Conservation (phyloP, 2,113 vertebrate species). For the Gallinago paraguaiae region DNA sequence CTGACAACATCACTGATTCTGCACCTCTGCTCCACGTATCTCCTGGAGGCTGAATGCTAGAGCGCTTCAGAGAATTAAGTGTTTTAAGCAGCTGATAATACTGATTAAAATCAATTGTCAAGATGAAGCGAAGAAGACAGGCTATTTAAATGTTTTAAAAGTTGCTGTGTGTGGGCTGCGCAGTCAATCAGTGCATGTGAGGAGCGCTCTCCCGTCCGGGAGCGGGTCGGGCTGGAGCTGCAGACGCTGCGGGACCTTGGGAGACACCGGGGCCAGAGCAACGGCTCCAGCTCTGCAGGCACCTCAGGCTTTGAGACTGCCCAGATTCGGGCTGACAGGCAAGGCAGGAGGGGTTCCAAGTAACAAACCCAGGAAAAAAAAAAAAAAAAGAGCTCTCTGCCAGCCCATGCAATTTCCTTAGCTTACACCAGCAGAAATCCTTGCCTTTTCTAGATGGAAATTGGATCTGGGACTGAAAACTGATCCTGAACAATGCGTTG, state of each 20-base stretch:
- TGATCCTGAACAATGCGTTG: neutral
- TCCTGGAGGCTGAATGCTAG: neutral
- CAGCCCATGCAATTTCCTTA: neutral
- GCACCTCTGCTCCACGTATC: fast-evolving
- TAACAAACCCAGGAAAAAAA: neutral
- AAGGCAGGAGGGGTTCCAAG: neutral
- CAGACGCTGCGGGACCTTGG: neutral
- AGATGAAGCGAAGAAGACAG: neutral
- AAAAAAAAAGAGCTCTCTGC: neutral
- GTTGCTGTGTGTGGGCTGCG: neutral
- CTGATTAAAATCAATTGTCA: slow-evolving; percentile 37
- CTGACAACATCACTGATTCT: neutral
- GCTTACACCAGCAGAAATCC: neutral
- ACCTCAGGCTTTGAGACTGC: neutral
- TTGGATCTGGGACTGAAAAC: neutral
- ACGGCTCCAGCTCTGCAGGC: neutral
- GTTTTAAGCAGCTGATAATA: neutral
- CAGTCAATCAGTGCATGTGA: neutral
- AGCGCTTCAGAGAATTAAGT: neutral
- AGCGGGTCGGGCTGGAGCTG: neutral
- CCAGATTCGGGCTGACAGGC: neutral
- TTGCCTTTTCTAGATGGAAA: neutral
- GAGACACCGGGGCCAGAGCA: fast-evolving
- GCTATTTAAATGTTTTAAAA: neutral
- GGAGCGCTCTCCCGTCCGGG: fast-evolving